These are phyloP conservation scores for Bombus confusus DNA, from an alignment of 1,140 invertebrate species.

Conservation along the genomic window DNA sequence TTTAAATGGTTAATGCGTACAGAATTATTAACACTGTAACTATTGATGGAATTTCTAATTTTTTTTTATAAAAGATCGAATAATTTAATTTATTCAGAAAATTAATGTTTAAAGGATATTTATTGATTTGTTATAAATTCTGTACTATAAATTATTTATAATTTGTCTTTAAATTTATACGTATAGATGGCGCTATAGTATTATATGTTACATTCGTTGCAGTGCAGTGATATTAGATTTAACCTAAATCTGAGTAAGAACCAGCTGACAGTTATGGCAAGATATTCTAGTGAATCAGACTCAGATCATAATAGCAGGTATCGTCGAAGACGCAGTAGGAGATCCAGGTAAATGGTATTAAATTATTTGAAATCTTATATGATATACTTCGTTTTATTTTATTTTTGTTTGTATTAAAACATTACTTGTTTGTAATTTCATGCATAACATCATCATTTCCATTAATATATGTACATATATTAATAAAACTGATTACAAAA, in stretches of 20 bases:
- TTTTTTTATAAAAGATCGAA: background rate
- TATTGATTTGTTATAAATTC: background rate
- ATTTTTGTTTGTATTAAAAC: too few relatives aligned
- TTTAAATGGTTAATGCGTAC: background rate
- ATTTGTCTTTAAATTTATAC: background rate
- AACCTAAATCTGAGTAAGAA: background rate
- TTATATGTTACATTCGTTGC: background rate
- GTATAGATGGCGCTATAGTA: background rate
- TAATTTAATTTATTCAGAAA: background rate
- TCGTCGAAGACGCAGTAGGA: constrained; percentile 72
- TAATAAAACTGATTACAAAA: too few relatives aligned
- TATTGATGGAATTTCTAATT: background rate
- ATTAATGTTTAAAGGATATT: background rate
- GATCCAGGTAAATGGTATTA: constrained; percentile 72
- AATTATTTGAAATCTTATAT: background rate
- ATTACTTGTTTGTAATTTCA: background rate
- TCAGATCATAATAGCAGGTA: constrained; percentile 77
- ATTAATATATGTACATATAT: background rate
- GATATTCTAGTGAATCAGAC: constrained; percentile 79
- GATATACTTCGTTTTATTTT: background rate
- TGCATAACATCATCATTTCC: background rate
- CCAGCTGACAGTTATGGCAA: constrained; percentile 68
- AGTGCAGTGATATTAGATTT: background rate
- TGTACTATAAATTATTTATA: background rate
- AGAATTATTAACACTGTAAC: background rate